Percentiles rank a stretch among this genome's conserved stretches.
phyloP scores from a whole-genome alignment of 1,140 invertebrate genomes.

The Aphelenchoides besseyi region DNA sequence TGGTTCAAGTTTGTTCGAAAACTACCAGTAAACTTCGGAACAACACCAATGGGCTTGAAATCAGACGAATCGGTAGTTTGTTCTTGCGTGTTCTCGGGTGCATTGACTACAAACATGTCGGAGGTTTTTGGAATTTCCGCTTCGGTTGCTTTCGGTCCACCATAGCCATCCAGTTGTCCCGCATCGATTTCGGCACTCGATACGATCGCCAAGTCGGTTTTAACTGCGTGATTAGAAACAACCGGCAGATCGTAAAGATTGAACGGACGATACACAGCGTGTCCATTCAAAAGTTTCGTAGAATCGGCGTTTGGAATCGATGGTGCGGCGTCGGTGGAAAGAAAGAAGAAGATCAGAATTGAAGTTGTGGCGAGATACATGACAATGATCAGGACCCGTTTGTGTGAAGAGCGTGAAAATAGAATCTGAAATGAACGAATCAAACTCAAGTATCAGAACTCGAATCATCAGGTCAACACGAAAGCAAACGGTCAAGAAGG shows the following conservation, averaged over 20 bases:
- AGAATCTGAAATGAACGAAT: background rate
- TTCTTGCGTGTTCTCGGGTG: constrained; percentile 7
- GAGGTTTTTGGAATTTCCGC: constrained; percentile 7
- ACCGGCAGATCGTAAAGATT: constrained; percentile 11
- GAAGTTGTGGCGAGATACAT: background rate
- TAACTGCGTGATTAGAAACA: background rate
- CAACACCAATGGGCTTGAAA: constrained; percentile 30
- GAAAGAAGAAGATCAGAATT: background rate
- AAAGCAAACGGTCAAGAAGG: too few relatives aligned
- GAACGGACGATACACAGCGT: background rate
- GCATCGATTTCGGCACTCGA: constrained; percentile 10
- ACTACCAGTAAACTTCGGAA: constrained; percentile 51
- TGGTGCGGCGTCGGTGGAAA: background rate
- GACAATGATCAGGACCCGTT: background rate
- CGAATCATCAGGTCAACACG: too few relatives aligned
- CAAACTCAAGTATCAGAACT: too few relatives aligned
- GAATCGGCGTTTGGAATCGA: background rate
- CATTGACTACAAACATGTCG: constrained; percentile 24
- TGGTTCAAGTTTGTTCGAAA: constrained; percentile 19
- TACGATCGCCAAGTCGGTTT: constrained; percentile 9
- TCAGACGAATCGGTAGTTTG: background rate
- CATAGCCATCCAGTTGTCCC: background rate
- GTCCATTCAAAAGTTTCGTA: background rate
- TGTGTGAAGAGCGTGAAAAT: background rate
- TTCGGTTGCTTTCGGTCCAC: too few relatives aligned